Evolutionary conservation across 2,797 vertebrate species (phyloP).

Genomic region (Eleutherodactylus coqui): DNA sequence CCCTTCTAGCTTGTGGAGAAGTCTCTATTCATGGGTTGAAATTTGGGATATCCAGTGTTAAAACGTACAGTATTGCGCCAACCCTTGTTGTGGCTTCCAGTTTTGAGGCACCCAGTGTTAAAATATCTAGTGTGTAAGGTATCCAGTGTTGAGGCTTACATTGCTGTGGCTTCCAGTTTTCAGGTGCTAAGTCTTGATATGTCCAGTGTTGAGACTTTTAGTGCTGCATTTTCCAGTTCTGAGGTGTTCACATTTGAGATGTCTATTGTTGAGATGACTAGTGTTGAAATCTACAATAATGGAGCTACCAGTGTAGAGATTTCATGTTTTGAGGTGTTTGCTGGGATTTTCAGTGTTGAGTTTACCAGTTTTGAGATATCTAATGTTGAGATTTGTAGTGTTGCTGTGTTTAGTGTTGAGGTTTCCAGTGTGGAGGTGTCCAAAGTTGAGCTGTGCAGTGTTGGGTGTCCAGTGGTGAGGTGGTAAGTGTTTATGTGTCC

Average conservation of each 20-base stretch:
- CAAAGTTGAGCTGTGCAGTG: neutral
- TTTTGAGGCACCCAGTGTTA: too few relatives aligned
- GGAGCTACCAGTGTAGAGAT: neutral
- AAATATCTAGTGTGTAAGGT: too few relatives aligned
- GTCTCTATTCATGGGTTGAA: neutral
- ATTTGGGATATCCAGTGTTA: neutral
- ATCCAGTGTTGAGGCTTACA: neutral
- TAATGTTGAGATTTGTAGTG: neutral
- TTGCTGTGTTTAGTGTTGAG: neutral
- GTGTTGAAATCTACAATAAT: neutral
- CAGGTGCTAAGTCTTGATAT: neutral
- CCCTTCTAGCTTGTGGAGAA: neutral
- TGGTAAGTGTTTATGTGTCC: too few relatives aligned
- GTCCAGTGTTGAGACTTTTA: neutral
- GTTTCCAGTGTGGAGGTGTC: neutral
- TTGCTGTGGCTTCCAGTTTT: neutral
- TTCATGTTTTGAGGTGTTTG: neutral
- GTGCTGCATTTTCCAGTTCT: neutral
- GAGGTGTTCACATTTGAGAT: too few relatives aligned
- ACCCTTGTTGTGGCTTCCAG: neutral
- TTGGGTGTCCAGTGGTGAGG: neutral
- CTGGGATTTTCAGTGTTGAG: neutral
- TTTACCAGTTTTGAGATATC: neutral
- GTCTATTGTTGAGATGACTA: neutral
- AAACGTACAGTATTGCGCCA: neutral